Conservation (phyloP, 2,888 invertebrate species). For the Ormyrus rosae region DNA sequence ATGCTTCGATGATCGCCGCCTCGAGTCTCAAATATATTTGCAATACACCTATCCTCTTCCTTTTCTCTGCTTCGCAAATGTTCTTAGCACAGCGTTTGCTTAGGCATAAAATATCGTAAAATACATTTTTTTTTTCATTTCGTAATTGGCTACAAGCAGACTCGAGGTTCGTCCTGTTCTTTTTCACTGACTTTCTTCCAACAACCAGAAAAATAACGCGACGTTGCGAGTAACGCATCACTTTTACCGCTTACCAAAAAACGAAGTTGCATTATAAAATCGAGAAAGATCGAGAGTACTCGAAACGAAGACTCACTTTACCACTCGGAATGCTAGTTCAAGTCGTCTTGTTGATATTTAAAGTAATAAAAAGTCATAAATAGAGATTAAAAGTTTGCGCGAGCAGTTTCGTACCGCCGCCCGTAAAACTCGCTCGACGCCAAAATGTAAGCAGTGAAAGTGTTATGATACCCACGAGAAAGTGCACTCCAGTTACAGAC, state of each 20-base stretch:
- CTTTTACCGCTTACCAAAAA: background rate
- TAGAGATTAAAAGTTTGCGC: no score
- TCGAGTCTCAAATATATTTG: slow-evolving; percentile 32
- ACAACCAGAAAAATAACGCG: background rate
- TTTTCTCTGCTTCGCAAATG: slow-evolving; percentile 46
- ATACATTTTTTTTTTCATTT: slow-evolving; percentile 67
- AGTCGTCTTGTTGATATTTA: no score
- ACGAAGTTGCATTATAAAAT: no score
- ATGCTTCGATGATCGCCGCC: slow-evolving; percentile 39
- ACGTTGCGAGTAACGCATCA: background rate
- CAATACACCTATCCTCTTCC: slow-evolving; percentile 29
- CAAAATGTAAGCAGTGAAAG: slow-evolving; percentile 3
- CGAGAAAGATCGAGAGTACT: no score
- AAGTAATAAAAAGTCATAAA: no score
- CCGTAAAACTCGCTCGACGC: background rate
- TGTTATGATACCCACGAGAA: slow-evolving; percentile 6
- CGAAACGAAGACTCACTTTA: no score
- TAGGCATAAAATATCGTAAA: slow-evolving; percentile 73
- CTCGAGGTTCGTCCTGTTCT: slow-evolving; percentile 64
- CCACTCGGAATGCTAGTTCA: no score
- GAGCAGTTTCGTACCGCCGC: background rate
- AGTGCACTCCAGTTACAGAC: background rate
- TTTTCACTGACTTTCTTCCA: slow-evolving; percentile 53
- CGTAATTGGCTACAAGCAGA: slow-evolving; percentile 61
- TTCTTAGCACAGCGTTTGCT: slow-evolving; percentile 48